Percentiles rank a stretch among this genome's conserved stretches.
Evolutionary conservation across 2,797 vertebrate species (phyloP).

Genomic region (Chaetophractus vellerosus): DNA sequence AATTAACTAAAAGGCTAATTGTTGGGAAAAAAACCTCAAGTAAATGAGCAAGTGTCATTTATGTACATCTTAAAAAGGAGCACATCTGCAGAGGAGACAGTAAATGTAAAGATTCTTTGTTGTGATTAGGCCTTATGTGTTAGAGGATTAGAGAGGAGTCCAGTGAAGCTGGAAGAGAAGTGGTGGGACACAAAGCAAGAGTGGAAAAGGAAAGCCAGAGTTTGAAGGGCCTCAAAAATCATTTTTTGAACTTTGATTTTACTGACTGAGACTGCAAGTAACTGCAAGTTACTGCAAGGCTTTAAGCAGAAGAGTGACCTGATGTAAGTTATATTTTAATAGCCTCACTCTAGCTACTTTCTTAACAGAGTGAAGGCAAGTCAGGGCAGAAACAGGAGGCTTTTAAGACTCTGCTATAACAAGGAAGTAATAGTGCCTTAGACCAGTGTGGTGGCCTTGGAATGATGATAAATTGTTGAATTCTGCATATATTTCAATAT

Average conservation of each 20-base stretch:
- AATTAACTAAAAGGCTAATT: constrained; percentile 24
- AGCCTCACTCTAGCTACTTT: background rate
- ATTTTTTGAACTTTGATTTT: background rate
- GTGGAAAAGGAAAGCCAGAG: background rate
- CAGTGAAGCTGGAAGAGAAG: background rate
- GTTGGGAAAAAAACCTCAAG: background rate
- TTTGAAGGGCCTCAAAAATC: background rate
- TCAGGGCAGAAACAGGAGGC: background rate
- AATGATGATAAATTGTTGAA: background rate
- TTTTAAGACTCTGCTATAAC: background rate
- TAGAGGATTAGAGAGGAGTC: background rate
- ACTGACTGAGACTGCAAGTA: background rate
- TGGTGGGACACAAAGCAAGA: background rate
- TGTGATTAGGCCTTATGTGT: background rate
- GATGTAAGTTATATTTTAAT: background rate
- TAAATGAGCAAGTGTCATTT: background rate
- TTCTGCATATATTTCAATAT: background rate
- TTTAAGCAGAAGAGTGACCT: background rate
- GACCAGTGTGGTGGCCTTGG: background rate
- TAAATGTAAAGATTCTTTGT: background rate
- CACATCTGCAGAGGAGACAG: background rate
- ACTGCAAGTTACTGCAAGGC: background rate
- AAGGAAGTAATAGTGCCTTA: background rate
- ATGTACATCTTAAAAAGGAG: background rate
- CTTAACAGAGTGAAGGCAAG: background rate